Base-by-base conservation (phyloP, 2,888 invertebrate species). In the Congeria kusceri region DNA sequence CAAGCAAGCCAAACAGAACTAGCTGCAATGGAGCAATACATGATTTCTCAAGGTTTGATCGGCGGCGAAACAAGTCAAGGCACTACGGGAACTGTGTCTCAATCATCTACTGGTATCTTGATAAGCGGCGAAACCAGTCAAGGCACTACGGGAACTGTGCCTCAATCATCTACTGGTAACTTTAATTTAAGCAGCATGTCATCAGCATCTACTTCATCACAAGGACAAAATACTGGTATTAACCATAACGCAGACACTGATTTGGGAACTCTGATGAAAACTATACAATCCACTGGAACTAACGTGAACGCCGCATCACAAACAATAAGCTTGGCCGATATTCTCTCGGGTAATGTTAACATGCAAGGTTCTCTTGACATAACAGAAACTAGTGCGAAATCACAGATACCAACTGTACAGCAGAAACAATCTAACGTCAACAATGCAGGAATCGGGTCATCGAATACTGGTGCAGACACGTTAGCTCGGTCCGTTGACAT, bases 321-420 rank as follows among this genome's bases (percentile, higher is more conserved):
- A 4, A 77, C 77, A 0, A 77, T 77, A n/a, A 72, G 72, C 39
- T 58, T 77, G n/a, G 72, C 77, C 28, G 77, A 77, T 49, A 67
- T 77, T 25, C 59, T 62, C 13, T 25, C 65, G 1, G 71, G 71
- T 9, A 53, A 53, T 18, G 53, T 53, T 53, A 53, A 53, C n/a
- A 53, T 53, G 53, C 25, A 23, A 15, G 39, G 13, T 39, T 39
- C 39, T n/a, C n/a, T n/a, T n/a, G n/a, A n/a, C n/a, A n/a, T n/a
- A 9, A 4, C 9, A 32, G 58, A 23, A 9, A 7, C 15, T 1
- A 63, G 39, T 15, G 44, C 44, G 2, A 7, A 25, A 32, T 23
- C 53, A 25, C 23, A 47, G 32, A 56, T 11, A n/a, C 20, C 63
- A 62, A 13, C 53, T 23, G 53, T 11, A 9, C 9, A 20, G 11